Conservation (phyloP, 1,140 invertebrate genomes). For the Protaetia brevitarsis region DNA sequence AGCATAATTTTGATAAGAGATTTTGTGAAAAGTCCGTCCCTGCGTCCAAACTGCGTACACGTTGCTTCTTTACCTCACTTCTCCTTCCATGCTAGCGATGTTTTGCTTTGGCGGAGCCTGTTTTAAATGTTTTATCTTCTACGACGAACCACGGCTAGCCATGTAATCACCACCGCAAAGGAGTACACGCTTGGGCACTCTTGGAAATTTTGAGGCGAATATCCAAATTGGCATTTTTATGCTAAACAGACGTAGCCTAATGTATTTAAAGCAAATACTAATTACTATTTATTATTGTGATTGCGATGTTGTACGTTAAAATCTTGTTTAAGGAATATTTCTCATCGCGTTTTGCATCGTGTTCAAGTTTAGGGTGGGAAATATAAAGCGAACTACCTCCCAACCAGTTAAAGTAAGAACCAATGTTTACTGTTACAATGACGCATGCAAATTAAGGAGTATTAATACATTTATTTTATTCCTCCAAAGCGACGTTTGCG, state of each 20-base stretch:
- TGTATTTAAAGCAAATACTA: neutral
- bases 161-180: neutral
- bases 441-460: no score
- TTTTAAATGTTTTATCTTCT: slow-evolving; percentile 9
- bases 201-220: neutral
- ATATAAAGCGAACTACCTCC: no score
- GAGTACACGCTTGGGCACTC: no score
- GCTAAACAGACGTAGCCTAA: neutral
- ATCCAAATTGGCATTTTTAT: neutral
- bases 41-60: slow-evolving; percentile 5
- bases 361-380: no score
- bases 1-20: no score
- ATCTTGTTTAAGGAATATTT: no score
- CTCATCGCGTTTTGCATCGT: no score
- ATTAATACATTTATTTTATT: no score
- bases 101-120: neutral
- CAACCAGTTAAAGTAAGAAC: no score
- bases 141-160: neutral
- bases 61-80: neutral
- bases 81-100: neutral
- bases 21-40: neutral
- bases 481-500: no score
- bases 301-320: neutral
- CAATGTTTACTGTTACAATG: no score
- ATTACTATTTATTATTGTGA: neutral